Conservation (phyloP, 2,113 vertebrate genomes). For the Neogale vison region DNA sequence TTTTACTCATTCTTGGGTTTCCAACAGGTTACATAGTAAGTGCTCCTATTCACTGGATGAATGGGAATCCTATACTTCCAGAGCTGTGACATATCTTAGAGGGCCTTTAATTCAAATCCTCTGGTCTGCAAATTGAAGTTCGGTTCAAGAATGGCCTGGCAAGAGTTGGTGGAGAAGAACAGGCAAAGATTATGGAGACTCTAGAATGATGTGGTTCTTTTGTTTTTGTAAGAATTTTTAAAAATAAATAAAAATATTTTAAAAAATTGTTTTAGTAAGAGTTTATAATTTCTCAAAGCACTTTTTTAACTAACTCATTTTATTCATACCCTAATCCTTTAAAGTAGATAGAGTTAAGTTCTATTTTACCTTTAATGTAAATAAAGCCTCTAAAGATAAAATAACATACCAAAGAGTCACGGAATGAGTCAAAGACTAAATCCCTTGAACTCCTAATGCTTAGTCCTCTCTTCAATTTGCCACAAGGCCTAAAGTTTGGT, state of each 20-base stretch:
- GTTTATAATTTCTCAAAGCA: background rate
- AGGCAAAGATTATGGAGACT: background rate
- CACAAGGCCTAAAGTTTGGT: background rate
- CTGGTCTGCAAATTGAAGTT: background rate
- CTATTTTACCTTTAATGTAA: background rate
- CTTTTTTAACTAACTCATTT: background rate
- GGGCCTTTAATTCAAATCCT: background rate
- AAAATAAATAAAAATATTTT: background rate
- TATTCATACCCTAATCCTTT: background rate
- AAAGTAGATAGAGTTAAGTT: background rate
- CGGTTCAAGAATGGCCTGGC: background rate
- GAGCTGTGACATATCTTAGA: background rate
- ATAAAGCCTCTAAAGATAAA: background rate
- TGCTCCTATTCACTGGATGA: background rate
- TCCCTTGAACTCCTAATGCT: background rate
- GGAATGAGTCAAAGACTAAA: background rate
- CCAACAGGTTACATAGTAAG: background rate
- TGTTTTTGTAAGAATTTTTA: background rate
- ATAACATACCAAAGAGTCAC: background rate
- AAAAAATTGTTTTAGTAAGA: background rate
- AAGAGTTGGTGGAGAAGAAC: background rate
- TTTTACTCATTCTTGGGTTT: constrained; percentile 47
- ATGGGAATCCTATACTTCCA: constrained; percentile 6
- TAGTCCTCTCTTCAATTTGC: background rate
- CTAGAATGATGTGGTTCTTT: background rate